Percentiles rank a stretch among this genome's conserved stretches.
These are phyloP conservation scores for Babylonia areolata DNA, from an alignment of 1,140 invertebrate genomes.

Conservation along the genomic window DNA sequence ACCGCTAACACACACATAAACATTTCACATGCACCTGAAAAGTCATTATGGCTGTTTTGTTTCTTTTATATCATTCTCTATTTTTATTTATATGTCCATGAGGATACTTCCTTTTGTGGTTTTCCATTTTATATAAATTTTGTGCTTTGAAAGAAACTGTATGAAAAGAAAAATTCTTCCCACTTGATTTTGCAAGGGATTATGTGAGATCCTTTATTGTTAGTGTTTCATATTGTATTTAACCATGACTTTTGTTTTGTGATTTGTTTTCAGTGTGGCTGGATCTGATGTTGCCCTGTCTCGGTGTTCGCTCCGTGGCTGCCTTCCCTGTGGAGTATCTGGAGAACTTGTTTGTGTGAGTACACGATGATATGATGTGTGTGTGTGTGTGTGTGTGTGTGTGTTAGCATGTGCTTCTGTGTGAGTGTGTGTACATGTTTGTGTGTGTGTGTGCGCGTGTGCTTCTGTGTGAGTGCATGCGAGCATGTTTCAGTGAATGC, in stretches of 20 bases:
- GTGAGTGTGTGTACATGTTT: neutral
- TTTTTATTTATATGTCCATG: too few relatives aligned
- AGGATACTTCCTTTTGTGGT: too few relatives aligned
- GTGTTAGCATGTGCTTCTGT: neutral
- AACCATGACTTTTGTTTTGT: neutral
- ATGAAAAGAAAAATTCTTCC: too few relatives aligned
- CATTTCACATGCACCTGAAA: too few relatives aligned
- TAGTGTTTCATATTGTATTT: neutral
- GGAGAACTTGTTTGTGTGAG: slow-evolving; percentile 78
- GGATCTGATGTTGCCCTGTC: slow-evolving; percentile 86
- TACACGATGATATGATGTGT: neutral
- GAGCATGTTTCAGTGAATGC: too few relatives aligned
- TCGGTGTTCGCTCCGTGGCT: slow-evolving; percentile 85
- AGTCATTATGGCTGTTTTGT: too few relatives aligned
- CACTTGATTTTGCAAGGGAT: too few relatives aligned
- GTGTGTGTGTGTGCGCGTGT: slow-evolving; percentile 3
- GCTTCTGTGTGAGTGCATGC: too few relatives aligned
- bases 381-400: neutral
- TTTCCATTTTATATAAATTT: too few relatives aligned
- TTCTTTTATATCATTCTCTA: too few relatives aligned
- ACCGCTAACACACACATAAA: too few relatives aligned
- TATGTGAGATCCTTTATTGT: neutral
- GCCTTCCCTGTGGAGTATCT: slow-evolving; percentile 84
- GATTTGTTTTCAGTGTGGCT: slow-evolving; percentile 87
- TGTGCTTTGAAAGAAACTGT: too few relatives aligned